Evolutionary conservation across 2,888 invertebrate genomes (phyloP), one percentile per base, ranked within the genome.

Genomic region (Eristalinus aeneus): DNA sequence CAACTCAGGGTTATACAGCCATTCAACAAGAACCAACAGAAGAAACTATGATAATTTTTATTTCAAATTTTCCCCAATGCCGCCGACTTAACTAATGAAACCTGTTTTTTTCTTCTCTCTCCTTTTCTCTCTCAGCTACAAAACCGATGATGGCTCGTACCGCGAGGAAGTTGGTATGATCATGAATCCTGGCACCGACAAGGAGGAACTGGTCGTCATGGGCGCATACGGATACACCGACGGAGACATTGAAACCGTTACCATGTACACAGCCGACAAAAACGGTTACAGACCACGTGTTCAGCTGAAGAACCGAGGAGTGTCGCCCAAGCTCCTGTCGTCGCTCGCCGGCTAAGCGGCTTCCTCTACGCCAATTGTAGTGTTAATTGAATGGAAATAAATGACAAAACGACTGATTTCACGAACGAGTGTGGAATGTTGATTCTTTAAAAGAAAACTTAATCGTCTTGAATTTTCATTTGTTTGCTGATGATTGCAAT

Each of bases 201-300:
- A 92, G 0, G 91, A 92, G 64, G 89, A 93, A 76, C 87, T 92
- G 9, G 91, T 92, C 1, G 92, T 92, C 0, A 91, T 92, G 91
- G 92, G 93, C 69, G 82, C 90, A 8, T 92, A 90, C 84, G 88
- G 90, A 4, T 82, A 82, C 1, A 90, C 90, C n/a, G 90, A 91
- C 83, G 91, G 91, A 81, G 90, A 90, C 0, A 90, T 87, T 34
- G 91, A 91, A 20, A 90, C 91, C 11, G 89, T 90, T 2, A 91
- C 92, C 8, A 91, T 92, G 91, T 93, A 93, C 86, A 92, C 92
- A 2, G 92, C 92, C 68, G 93, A 92, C 68, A 92, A 93, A 84
- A 90, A 91, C 86, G 92, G 93, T 65, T 92, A 92, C 87, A 91
- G 91, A 56, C 77, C 92, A 2, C 90, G 90, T 27, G 91, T 91